Conservation (phyloP, 2,797 vertebrate species). For the Chaunax sp. region DNA sequence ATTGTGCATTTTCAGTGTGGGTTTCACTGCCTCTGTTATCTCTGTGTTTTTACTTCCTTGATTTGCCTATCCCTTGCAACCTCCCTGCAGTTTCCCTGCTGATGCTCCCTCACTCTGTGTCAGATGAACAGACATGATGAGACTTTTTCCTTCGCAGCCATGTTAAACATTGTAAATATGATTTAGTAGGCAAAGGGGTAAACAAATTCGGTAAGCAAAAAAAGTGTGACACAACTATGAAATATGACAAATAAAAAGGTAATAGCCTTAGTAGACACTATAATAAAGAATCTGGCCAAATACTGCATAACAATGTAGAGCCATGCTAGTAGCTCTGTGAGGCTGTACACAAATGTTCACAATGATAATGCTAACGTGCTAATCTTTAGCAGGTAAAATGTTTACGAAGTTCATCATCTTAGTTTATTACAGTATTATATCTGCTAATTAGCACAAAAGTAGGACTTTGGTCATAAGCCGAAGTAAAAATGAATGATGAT, state of each 20-base stretch:
- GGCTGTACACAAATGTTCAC: not conserved
- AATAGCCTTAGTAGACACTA: too few species aligned
- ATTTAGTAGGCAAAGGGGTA: not conserved
- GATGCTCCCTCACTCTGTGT: constrained; percentile 3
- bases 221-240: not conserved
- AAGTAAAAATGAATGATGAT: too few species aligned
- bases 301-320: too few species aligned
- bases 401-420: not conserved
- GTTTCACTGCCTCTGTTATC: constrained; percentile 54
- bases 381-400: not conserved
- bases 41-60: constrained; percentile 65
- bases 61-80: constrained; percentile 81
- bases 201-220: not conserved
- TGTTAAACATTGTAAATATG: not conserved
- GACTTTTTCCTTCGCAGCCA: constrained; percentile 13
- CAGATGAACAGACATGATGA: constrained; percentile 8
- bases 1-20: constrained; percentile 43
- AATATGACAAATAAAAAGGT: too few species aligned
- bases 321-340: not conserved
- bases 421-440: too few species aligned
- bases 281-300: too few species aligned
- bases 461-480: too few species aligned
- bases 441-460: too few species aligned
- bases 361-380: not conserved
- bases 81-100: constrained; percentile 61